These are phyloP conservation scores for Ctena decussata DNA, from an alignment of 2,888 invertebrate genomes.

Conservation along the genomic window DNA sequence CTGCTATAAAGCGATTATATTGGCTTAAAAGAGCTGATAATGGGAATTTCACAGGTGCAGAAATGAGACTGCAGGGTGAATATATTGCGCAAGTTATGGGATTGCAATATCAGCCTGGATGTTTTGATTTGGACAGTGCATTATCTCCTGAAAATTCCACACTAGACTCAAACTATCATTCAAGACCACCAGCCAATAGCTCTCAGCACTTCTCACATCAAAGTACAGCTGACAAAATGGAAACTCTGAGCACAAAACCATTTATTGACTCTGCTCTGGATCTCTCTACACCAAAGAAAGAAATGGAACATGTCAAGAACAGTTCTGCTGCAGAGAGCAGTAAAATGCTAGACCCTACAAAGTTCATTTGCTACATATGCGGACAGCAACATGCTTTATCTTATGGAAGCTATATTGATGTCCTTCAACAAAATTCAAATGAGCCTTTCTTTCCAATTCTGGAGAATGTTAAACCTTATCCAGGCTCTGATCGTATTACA, in stretches of 20 bases:
- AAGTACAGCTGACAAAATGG: neutral
- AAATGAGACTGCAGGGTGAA: conserved; percentile 95
- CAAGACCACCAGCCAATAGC: neutral
- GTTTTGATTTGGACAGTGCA: conserved; percentile 58
- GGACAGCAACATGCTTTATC: conserved; percentile 93
- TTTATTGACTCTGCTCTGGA: conserved; percentile 77
- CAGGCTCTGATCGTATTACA: conserved; percentile 95
- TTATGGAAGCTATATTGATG: conserved; percentile 92
- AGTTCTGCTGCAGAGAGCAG: conserved; percentile 74
- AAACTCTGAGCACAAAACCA: neutral
- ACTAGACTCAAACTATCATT: neutral
- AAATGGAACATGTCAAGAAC: conserved; percentile 29
- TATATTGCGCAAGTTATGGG: conserved; percentile 95
- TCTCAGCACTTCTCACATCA: conserved; percentile 2
- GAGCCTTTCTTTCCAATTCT: conserved; percentile 97
- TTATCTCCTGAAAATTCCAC: conserved; percentile 47
- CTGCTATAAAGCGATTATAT: conserved; percentile 95
- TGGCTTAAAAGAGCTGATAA: conserved; percentile 97
- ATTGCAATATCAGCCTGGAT: conserved; percentile 81
- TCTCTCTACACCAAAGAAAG: conserved; percentile 73
- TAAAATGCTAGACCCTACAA: neutral
- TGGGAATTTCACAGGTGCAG: conserved; percentile 91
- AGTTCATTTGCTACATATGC: conserved; percentile 96
- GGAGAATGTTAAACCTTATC: conserved; percentile 92
- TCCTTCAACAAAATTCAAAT: conserved; percentile 91